Base-by-base conservation (phyloP, 1,140 invertebrate species). In the Agraylea sexmaculata region DNA sequence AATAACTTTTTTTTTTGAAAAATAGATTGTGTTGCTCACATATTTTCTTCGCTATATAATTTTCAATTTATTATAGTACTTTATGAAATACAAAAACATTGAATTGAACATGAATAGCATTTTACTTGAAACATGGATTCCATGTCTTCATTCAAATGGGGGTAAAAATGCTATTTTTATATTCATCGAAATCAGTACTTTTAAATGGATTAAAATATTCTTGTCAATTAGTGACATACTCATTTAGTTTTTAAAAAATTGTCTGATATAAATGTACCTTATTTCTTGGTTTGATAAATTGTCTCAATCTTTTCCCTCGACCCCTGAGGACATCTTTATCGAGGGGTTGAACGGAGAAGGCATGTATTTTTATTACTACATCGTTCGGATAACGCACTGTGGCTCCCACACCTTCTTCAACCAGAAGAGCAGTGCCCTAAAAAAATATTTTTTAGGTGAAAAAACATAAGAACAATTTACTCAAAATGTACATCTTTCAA, bases 251-350 rank as follows among this genome's bases (percentile, higher is more conserved):
- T 27, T 27, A n/a, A 27, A 27, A 7, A 27, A 8, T 27, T 27
- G n/a, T 8, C 7, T n/a, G n/a, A n/a, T 27, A 8, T 8, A 27
- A n/a, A 17, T 17, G 2, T 36, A 43, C 42, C 29, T 38, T 43
- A 31, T 43, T 43, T 37, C 25, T 22, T 4, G 42, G 42, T 15
- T 30, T 28, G 18, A 43, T 17, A 12, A 43, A 12, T n/a, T 38
- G 21, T 23, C 63, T 52, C 20, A 66, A 44, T 4, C 53, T 46
- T 0, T 51, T 42, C 0, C 49, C 64, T 0, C 61, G 50, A 0
- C 64, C 64, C 10, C 58, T 53, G n/a, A 66, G 45, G 15, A 58
- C 52, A 6, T 51, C 47, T 13, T 61, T 52, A 47, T 65, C 64
- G 0, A 54, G 43, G 0, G 51, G 42, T 18, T 57, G 54, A 25